These are phyloP conservation scores for Brachypalpus laphriformis DNA, from an alignment of 2,888 invertebrate species.

Conservation along the genomic window DNA sequence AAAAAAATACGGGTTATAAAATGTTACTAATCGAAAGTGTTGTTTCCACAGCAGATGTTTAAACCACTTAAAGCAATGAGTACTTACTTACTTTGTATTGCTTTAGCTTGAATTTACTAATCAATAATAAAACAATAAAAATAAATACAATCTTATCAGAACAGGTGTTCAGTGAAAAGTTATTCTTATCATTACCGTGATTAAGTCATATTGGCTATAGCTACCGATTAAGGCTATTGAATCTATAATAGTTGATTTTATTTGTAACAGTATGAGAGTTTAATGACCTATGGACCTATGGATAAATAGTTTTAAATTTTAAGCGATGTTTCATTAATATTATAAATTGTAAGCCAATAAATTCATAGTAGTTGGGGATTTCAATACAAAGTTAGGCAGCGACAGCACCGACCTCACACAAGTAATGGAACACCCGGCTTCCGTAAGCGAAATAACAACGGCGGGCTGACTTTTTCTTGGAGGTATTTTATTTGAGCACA, in stretches of 20 bases:
- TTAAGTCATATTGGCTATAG: background rate
- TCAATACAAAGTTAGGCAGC: too few relatives aligned
- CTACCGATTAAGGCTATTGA: background rate
- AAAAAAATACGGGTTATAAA: background rate
- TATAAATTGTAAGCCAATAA: too few relatives aligned
- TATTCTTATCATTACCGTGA: constrained; percentile 18
- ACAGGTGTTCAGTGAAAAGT: constrained; percentile 41
- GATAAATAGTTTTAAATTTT: too few relatives aligned
- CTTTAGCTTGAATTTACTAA: background rate
- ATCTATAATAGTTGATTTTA: background rate
- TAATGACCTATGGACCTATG: background rate
- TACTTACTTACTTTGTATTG: constrained; percentile 5
- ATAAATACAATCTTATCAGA: constrained; percentile 43
- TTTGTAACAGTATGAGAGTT: background rate
- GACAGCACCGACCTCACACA: too few relatives aligned
- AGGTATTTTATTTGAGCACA: too few relatives aligned
- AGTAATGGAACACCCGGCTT: too few relatives aligned
- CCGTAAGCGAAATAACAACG: too few relatives aligned
- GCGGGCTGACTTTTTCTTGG: too few relatives aligned
- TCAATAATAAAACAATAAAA: background rate
- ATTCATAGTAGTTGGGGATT: too few relatives aligned
- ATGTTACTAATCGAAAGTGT: constrained; percentile 26
- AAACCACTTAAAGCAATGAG: background rate
- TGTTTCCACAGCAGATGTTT: background rate
- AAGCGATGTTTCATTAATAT: too few relatives aligned